These are phyloP conservation scores for Alviniconcha strummeri DNA, from an alignment of 2,888 invertebrate species.

Conservation along the genomic window DNA sequence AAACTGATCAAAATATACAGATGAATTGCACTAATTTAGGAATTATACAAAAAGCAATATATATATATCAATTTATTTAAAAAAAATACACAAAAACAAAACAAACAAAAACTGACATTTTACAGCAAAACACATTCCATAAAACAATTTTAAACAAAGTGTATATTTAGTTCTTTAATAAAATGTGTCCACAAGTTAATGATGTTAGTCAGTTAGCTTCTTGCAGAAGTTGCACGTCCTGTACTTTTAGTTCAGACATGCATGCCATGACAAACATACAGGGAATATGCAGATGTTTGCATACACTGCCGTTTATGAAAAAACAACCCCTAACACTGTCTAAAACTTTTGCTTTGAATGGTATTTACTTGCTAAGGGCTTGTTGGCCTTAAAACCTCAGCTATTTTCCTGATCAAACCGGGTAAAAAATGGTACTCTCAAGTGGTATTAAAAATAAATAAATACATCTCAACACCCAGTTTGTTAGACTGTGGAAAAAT, in stretches of 20 bases:
- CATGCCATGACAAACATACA: neutral
- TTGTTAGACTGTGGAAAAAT: no score
- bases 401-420: no score
- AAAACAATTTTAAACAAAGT: constrained; percentile 9
- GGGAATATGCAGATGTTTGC: no score
- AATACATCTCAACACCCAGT: neutral
- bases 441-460: neutral
- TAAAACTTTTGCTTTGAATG: no score
- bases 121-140: neutral
- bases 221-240: no score
- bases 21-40: neutral
- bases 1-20: constrained; percentile 6
- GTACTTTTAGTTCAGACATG: no score
- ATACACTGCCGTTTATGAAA: no score
- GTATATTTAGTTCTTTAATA: neutral
- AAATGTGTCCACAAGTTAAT: neutral
- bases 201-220: neutral
- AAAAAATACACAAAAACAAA: neutral
- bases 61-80: neutral
- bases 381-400: no score
- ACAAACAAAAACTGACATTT: neutral
- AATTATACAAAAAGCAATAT: constrained; percentile 5
- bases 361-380: no score
- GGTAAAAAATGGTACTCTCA: no score
- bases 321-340: no score